Conservation (phyloP, 37 sponge, comb jelly and placozoan genomes). For the Oopsacas minuta region DNA sequence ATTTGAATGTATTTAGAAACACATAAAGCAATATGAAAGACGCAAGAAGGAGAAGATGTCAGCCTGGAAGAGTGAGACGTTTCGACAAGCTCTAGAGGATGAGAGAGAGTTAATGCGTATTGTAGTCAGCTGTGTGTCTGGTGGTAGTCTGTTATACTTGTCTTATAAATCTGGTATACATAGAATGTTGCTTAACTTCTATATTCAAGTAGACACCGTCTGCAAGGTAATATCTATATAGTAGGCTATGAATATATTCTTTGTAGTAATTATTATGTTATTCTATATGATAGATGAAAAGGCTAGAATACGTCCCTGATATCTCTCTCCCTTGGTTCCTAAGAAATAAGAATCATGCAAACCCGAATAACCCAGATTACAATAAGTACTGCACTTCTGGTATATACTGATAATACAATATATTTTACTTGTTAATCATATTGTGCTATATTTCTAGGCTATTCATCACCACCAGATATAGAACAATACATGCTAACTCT, state of each 20-base stretch:
- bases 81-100: not conserved
- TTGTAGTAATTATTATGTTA: not conserved
- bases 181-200: slow-evolving; percentile 6
- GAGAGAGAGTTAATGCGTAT: slow-evolving; percentile 10
- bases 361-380: not conserved
- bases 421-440: too few species aligned
- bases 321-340: slow-evolving; percentile 9
- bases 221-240: not conserved
- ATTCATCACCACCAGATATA: not conserved
- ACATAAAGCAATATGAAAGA: not conserved
- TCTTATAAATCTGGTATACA: not conserved
- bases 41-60: not conserved
- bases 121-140: not conserved
- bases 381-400: not conserved
- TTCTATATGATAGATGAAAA: not conserved
- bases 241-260: not conserved
- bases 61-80: not conserved
- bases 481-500: not conserved
- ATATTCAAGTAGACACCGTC: not conserved
- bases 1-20: not conserved
- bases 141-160: not conserved
- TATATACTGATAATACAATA: not conserved
- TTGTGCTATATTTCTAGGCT: too few species aligned
- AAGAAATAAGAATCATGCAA: not conserved
- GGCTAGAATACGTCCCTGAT: not conserved